Conservation (phyloP, 2,888 invertebrate species). For the Gonocerus acuteangulatus region DNA sequence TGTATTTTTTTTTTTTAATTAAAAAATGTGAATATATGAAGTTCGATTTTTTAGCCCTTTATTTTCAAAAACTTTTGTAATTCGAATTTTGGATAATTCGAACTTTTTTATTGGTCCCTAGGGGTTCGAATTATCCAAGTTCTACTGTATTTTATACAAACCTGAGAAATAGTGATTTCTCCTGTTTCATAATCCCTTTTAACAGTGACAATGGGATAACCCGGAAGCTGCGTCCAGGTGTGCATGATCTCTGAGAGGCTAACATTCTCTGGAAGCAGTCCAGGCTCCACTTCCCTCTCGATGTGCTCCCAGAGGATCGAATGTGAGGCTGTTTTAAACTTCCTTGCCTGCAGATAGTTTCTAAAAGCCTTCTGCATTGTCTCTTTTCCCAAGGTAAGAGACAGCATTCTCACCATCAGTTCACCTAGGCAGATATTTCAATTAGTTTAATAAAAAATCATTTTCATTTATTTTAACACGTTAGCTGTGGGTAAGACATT, state of each 20-base stretch:
- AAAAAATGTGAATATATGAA: too few species aligned
- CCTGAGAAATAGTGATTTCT: slow-evolving; percentile 30
- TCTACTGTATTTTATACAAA: too few species aligned
- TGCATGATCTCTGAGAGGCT: slow-evolving; percentile 29
- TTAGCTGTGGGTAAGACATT: too few species aligned
- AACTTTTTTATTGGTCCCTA: too few species aligned
- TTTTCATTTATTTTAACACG: too few species aligned
- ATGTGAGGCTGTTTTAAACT: slow-evolving; percentile 29
- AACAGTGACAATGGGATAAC: slow-evolving; percentile 32
- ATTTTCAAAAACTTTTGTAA: too few species aligned
- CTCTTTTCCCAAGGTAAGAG: slow-evolving; percentile 29
- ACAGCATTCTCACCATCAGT: slow-evolving; percentile 34
- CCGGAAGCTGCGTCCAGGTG: slow-evolving; percentile 28
- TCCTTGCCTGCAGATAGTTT: slow-evolving; percentile 28
- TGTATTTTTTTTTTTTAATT: too few species aligned
- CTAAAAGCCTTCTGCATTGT: slow-evolving; percentile 29
- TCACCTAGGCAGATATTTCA: slow-evolving; percentile 26
- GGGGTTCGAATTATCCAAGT: too few species aligned
- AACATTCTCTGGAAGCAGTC: slow-evolving; percentile 23
- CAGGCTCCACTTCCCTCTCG: slow-evolving; percentile 14
- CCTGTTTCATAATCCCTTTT: slow-evolving; percentile 29
- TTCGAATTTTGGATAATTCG: too few species aligned
- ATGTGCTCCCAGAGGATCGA: slow-evolving; percentile 27
- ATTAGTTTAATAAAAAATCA: too few species aligned
- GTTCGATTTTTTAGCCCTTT: too few species aligned